Evolutionary conservation across 2,797 vertebrate genomes (phyloP).

Genomic region (Alcedo quadribrachys): DNA sequence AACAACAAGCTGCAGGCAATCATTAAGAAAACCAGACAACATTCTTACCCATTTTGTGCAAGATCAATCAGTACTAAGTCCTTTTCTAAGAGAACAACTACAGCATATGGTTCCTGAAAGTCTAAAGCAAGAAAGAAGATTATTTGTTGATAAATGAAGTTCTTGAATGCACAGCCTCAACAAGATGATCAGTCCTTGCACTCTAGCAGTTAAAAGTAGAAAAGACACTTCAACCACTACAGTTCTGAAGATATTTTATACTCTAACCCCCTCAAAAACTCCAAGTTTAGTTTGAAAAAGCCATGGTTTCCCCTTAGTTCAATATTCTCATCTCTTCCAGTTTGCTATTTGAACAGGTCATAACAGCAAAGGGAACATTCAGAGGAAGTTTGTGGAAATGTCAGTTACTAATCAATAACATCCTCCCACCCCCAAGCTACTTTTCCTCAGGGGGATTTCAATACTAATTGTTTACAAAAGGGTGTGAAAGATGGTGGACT

Average conservation of each 20-base stretch:
- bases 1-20: neutral
- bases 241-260: neutral
- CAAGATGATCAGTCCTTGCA: neutral
- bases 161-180: neutral
- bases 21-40: neutral
- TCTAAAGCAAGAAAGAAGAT: slow-evolving; percentile 76
- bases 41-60: slow-evolving; percentile 97
- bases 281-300: neutral
- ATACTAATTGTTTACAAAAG: neutral
- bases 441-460: neutral
- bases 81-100: slow-evolving; percentile 98
- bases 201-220: neutral
- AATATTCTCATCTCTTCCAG: neutral
- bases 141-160: neutral
- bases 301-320: neutral
- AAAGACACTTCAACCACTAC: neutral
- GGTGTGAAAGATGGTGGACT: neutral
- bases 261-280: fast-evolving
- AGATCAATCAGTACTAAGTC: slow-evolving; percentile 99
- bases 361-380: neutral
- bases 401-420: neutral
- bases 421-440: neutral
- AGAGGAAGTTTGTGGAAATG: neutral
- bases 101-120: slow-evolving; percentile 98
- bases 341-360: neutral